phyloP scores from a whole-genome alignment of 2,113 vertebrate species.

The Himantopus leucocephalus region DNA sequence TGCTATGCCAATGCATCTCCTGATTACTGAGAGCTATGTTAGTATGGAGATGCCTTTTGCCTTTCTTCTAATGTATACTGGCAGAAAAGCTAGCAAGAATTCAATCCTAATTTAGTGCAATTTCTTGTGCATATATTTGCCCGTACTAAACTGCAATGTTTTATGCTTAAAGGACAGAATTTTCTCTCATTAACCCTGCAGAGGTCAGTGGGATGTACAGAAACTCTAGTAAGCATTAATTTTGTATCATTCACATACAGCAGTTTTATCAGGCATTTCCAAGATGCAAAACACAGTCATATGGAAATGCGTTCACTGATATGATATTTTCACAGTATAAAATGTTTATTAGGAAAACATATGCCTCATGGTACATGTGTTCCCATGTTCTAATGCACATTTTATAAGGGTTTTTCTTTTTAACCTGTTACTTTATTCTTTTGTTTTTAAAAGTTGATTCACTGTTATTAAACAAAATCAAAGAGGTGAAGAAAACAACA shows the following conservation, averaged over 20 bases:
- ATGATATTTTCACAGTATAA: neutral
- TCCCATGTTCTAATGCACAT: constrained; percentile 49
- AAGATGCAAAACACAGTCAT: neutral
- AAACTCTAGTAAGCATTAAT: neutral
- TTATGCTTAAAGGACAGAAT: neutral
- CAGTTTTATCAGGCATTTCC: neutral
- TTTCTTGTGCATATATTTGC: constrained; percentile 18
- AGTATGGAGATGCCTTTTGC: neutral
- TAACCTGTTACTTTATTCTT: constrained; percentile 56
- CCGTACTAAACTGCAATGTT: neutral
- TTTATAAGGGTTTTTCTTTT: constrained; percentile 51
- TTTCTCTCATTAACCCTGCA: neutral
- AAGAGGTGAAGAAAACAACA: constrained; percentile 61
- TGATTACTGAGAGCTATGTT: neutral
- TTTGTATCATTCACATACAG: neutral
- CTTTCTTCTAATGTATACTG: neutral
- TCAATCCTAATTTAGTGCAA: neutral
- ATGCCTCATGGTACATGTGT: neutral
- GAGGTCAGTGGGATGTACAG: neutral
- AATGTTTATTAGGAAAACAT: neutral
- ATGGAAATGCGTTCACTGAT: neutral
- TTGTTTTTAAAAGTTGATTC: constrained; percentile 42
- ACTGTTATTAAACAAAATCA: constrained; percentile 34
- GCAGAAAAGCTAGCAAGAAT: neutral
- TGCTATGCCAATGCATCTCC: neutral